Evolutionary conservation across 2,113 vertebrate genomes (phyloP), one percentile per base, ranked within the genome.

Genomic region (Zapus hudsonius): DNA sequence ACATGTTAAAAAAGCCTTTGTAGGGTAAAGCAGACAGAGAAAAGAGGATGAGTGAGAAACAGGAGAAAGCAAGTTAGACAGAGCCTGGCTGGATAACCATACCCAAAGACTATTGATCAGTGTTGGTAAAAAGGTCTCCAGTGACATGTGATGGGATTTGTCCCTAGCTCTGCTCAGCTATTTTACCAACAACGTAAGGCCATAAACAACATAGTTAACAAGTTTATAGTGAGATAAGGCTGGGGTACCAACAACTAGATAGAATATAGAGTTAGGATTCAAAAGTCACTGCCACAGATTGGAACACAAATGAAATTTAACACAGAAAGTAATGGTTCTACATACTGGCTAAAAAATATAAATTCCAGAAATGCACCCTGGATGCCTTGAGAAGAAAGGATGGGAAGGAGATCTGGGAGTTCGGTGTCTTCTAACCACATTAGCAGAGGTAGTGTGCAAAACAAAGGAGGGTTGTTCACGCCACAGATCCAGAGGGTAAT

Each of bases 131-230:
- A 61, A 76, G 55, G 80, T 95, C 81, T 94, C 90, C 36, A 33
- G 69, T 87, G 94, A 91, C 91, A 85, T 4, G 78, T 7, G 87
- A 52, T 42, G 82, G 33, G 79, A 59, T 90, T 75, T 93, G 79
- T 89, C 76, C 67, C 94, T 82, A 84, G 69, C 73, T 19, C 85
- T 55, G 29, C 61, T 95, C 59, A 92, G 42, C n/a, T 75, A 63
- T 91, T 95, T 90, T 84, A 92, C 91, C 88, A 93, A 78, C 44
- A 94, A 87, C 82, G 72, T 67, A 52, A 92, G 85, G 78, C 84
- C 40, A 67, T 88, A 82, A 92, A 90, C 31, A 84, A 80, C 63
- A 57, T 1, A 25, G 36, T 74, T 64, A 86, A 89, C 36, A 94
- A 36, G 73, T 69, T 89, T 78, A 74, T 1, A 85, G 31, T 42